Base-by-base conservation (phyloP, 2,797 vertebrate species). In the Echeneis naucrates region DNA sequence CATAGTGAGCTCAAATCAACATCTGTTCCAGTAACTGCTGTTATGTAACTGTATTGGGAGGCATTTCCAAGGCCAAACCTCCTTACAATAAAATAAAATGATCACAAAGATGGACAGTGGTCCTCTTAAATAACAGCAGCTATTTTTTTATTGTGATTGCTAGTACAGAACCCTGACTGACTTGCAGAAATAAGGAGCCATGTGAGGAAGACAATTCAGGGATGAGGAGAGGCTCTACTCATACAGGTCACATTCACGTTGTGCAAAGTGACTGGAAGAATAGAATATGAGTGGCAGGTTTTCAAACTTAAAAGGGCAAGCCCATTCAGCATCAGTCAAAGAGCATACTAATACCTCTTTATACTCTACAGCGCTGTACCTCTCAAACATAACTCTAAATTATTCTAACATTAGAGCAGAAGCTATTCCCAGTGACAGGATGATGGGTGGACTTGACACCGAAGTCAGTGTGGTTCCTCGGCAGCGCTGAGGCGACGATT, bases 401-500 rank as follows among this genome's bases (percentile, higher is more conserved):
- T 78, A 85, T 90, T 83, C 84, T 54, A 89, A 85, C 86, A 88
- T 88, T 86, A 85, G 83, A 84, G 65, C 75, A 82, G 81, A 38
- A 87, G 85, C 83, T 88, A 86, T 90, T 92, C 78, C 83, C 77
- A 82, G 72, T 90, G 92, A 90, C 90, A 92, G 84, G 80, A 92
- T 92, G 90, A 91, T 92, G 83, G 80, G 91, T 90, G 82, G 88
- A 85, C 86, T 87, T 89, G 88, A 91, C 88, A 89, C 88, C 60
- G 72, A 33, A 82, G 83, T 87, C 86, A 68, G 76, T 58, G 79
- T 72, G 84, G 81, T 80, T 89, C 82, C 86, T 88, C 85, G 33
- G 81, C 74, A 78, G 87, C 59, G 44, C 70, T 42, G 54, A 77
- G 84, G 80, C 63, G 56, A 78, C 83, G 87, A 91, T 91, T 92